Evolutionary conservation across 1,140 invertebrate species (phyloP), one percentile per base, ranked within the genome.

Genomic region (Lasioglossum baleicum): DNA sequence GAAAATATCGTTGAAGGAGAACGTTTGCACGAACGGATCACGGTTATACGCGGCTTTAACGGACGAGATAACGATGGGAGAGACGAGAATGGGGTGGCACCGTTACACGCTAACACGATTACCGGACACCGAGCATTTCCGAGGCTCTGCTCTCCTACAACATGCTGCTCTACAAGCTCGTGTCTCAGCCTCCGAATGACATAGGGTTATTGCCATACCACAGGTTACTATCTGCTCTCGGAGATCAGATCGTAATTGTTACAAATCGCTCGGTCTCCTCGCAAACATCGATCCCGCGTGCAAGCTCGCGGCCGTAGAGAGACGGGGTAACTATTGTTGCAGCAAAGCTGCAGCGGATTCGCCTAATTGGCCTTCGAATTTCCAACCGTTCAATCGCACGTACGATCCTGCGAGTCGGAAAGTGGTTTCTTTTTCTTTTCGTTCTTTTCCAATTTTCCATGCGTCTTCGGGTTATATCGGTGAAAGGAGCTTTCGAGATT

Each of bases 61-160:
- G 22, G 70, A 74, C 26, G 66, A 76, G 61, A 84, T 81, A 75
- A 80, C 53, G 70, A 76, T 64, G 44, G 81, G 67, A 70, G 66
- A 53, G 58, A 63, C 15, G 82, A 71, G 67, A 64, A 68, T 66
- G 71, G 66, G 76, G 74, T 85, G 85, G 77, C 87, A 87, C 80
- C 73, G 85, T 89, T 87, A 87, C 85, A 87, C 83, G 87, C 73
- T 88, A 88, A 88, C 85, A 87, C 87, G 81, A 88, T 89, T 87
- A 88, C 65, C 75, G 80, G 71, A 48, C 44, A 79, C 53, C 69
- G 75, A 80, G 68, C 86, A 60, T 87, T 85, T 70, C 82, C 83
- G 85, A 83, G 82, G 86, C 80, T 72, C 73, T 66, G 76, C 79
- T 79, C 70, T 70, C 71, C 71, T 77, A 75, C 75, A 72, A 83